Conservation (phyloP, 2,797 vertebrate species). For the Neosalanx taihuensis region DNA sequence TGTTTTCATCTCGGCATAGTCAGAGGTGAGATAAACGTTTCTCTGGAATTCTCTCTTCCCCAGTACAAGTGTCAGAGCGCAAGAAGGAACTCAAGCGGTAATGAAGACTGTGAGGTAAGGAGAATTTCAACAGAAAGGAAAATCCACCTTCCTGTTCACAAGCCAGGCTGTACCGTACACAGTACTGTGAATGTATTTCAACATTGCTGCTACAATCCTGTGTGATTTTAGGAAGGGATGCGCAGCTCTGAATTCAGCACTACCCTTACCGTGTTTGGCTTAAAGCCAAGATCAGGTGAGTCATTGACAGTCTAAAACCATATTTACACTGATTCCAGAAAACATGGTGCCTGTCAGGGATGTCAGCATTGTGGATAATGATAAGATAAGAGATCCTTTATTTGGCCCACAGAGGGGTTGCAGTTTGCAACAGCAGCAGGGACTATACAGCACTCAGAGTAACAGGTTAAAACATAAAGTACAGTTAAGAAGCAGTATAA, state of each 20-base stretch:
- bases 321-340: too few species aligned
- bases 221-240: slow-evolving; percentile 78
- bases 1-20: background rate
- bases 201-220: background rate
- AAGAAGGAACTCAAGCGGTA: slow-evolving; percentile 84
- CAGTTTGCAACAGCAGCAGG: too few species aligned
- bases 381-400: too few species aligned
- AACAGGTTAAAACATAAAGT: too few species aligned
- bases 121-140: background rate
- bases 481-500: too few species aligned
- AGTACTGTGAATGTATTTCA: background rate
- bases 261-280: slow-evolving; percentile 86
- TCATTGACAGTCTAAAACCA: too few species aligned
- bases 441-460: too few species aligned
- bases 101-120: slow-evolving; percentile 88
- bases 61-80: slow-evolving; percentile 89
- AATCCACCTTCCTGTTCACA: background rate
- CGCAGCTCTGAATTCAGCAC: slow-evolving; percentile 76
- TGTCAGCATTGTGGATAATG: too few species aligned
- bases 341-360: too few species aligned
- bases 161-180: too few species aligned
- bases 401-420: too few species aligned
- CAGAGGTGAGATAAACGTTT: background rate
- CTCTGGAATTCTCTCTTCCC: slow-evolving; percentile 23
- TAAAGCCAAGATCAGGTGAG: slow-evolving; percentile 95